A percentile compares a stretch with the other conserved stretches of the same genome.
Evolutionary conservation across 2,113 vertebrate species (phyloP).

Genomic region (Pangasianodon gigas): DNA sequence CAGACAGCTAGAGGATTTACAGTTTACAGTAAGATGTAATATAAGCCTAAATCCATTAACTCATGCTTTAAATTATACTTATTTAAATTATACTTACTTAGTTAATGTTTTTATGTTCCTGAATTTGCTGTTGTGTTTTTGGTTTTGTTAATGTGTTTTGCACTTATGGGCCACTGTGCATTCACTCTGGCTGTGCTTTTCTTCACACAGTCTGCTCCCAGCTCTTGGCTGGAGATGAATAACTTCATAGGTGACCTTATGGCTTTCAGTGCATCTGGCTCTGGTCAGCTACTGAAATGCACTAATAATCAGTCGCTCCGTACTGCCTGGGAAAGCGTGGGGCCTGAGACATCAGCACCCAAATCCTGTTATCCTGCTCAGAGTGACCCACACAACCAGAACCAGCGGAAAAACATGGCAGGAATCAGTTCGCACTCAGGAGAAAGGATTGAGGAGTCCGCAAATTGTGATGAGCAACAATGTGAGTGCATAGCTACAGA

Average conservation of each 20-base stretch:
- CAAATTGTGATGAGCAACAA: slow-evolving; percentile 51
- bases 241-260: slow-evolving; percentile 76
- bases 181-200: neutral
- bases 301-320: slow-evolving; percentile 62
- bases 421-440: slow-evolving; percentile 29
- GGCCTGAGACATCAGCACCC: slow-evolving; percentile 53
- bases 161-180: neutral
- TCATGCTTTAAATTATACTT: neutral
- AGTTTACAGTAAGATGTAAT: neutral
- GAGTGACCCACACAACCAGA: slow-evolving; percentile 42
- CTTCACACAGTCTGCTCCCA: slow-evolving; percentile 61
- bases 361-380: slow-evolving; percentile 58
- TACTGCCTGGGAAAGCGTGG: slow-evolving; percentile 64
- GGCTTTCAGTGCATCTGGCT: slow-evolving; percentile 61
- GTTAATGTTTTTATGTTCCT: neutral
- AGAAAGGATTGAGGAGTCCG: slow-evolving; percentile 43
- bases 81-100: too few species aligned
- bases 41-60: neutral
- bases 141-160: neutral
- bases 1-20: neutral
- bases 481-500: slow-evolving; percentile 42
- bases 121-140: neutral
- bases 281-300: slow-evolving; percentile 55
- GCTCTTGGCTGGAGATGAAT: slow-evolving; percentile 78
- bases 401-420: slow-evolving; percentile 55